Base-by-base conservation (phyloP, 35 echinoderm and acorn worm species). In the Lytechinus pictus region DNA sequence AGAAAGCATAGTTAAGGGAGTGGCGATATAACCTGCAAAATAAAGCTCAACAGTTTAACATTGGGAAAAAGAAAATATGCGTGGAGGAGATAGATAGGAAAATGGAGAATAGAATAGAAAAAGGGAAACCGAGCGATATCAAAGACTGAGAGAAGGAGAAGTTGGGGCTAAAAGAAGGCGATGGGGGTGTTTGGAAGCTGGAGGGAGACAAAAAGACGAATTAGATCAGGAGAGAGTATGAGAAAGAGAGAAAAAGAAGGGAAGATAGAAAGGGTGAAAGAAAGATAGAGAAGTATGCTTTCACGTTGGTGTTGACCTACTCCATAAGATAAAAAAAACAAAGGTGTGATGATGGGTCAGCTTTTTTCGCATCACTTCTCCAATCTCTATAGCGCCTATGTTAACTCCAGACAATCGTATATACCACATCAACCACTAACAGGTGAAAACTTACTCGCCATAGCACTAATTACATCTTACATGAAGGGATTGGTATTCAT, bases 341-440 rank as follows among this genome's bases (percentile, higher is more conserved):
- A 79, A 44, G 33, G 33, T 44, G 33, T 44, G 33, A 44, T 79
- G 19, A 79, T 79, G n/a, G 66, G 66, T 79, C 66, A 79, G 66
- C 66, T 79, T 79, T n/a, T 79, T 1, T 5, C 66, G 66, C 19
- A 79, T 79, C 66, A 79, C 12, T 79, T 79, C 66, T 7, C 66
- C 66, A 79, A 79, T 79, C 66, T 79, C 66, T 16, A 79, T 79
- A 14, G 66, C 66, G 66, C 66, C 66, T 24, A 79, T 79, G 66
- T 79, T 79, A 79, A 79, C 66, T 24, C 66, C 66, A 0, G 66
- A 79, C 66, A 4, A 79, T 79, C 66, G 66, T 79, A 79, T 79
- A 79, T 24, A 79, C 66, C 66, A 79, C 66, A 79, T 79, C 66
- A 79, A 79, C 66, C 66, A 79, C 66, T 16, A 79, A 79, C 66